A percentile compares a stretch with the other conserved stretches of the same genome.
phyloP scores from a whole-genome alignment of 1,140 invertebrate species.

The Arion vulgaris region DNA sequence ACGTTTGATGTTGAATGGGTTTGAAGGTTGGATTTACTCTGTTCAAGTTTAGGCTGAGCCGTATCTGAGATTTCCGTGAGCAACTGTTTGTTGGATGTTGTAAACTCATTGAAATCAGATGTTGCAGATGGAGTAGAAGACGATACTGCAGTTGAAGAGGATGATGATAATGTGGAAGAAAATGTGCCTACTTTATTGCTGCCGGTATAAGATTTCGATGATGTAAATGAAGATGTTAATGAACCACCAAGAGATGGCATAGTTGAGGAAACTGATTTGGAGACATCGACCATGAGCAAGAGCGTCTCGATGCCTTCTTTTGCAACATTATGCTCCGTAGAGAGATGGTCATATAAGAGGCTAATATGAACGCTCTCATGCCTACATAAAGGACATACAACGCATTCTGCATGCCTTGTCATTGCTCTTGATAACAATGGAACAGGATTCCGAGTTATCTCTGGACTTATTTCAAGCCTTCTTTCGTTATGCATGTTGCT shows the following conservation, averaged over 20 bases:
- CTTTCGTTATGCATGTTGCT: background rate
- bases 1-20: too few species aligned
- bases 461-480: background rate
- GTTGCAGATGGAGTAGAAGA: background rate
- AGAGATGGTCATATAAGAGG: slow-evolving; percentile 89
- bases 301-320: slow-evolving; percentile 93
- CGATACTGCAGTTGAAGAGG: background rate
- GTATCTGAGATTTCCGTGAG: background rate
- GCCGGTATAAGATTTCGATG: background rate
- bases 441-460: background rate
- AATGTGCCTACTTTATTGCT: background rate
- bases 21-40: background rate
- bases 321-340: slow-evolving; percentile 94
- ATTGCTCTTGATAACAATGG: background rate
- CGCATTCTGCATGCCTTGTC: slow-evolving; percentile 15
- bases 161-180: background rate
- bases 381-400: slow-evolving; percentile 89
- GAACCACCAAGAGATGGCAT: background rate
- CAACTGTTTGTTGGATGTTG: background rate
- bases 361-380: slow-evolving; percentile 85
- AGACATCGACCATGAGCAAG: slow-evolving; percentile 84
- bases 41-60: background rate
- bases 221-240: background rate
- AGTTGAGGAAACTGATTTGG: background rate
- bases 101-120: background rate